phyloP scores from a whole-genome alignment of 2,888 invertebrate species.

The Gibbula magus region DNA sequence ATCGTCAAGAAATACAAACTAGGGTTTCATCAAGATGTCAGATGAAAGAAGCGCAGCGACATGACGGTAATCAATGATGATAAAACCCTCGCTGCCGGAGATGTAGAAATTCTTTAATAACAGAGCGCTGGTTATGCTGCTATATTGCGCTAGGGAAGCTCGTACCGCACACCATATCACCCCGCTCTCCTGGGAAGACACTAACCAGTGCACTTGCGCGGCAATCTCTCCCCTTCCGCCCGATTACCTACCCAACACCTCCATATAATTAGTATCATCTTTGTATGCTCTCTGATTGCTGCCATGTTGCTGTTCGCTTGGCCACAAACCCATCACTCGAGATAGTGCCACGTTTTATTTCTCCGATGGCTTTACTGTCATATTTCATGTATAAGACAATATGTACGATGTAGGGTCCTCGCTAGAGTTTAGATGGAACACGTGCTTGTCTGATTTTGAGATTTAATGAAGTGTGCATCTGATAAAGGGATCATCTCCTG shows the following conservation, averaged over 20 bases:
- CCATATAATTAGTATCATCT: slow-evolving; percentile 8
- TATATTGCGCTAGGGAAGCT: background rate
- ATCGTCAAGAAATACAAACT: slow-evolving; percentile 8
- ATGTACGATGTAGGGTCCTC: background rate
- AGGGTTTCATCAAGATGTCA: background rate
- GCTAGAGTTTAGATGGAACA: no score
- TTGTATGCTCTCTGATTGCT: background rate
- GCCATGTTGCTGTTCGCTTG: background rate
- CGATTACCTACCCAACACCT: slow-evolving; percentile 11
- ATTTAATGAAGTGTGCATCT: no score
- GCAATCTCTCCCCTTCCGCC: background rate
- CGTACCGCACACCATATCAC: no score
- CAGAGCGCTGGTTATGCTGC: background rate
- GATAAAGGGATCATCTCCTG: no score
- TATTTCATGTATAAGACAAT: background rate
- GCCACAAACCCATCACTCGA: background rate
- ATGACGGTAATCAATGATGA: background rate
- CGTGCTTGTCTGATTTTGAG: no score
- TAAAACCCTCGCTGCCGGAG: background rate
- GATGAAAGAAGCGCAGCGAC: background rate
- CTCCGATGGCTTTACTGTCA: background rate
- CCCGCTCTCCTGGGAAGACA: background rate
- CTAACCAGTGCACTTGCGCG: background rate
- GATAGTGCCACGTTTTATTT: background rate
- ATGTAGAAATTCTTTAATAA: slow-evolving; percentile 18